Evolutionary conservation across 2,888 invertebrate genomes (phyloP).

Genomic region (Gandaritis pyraliata): DNA sequence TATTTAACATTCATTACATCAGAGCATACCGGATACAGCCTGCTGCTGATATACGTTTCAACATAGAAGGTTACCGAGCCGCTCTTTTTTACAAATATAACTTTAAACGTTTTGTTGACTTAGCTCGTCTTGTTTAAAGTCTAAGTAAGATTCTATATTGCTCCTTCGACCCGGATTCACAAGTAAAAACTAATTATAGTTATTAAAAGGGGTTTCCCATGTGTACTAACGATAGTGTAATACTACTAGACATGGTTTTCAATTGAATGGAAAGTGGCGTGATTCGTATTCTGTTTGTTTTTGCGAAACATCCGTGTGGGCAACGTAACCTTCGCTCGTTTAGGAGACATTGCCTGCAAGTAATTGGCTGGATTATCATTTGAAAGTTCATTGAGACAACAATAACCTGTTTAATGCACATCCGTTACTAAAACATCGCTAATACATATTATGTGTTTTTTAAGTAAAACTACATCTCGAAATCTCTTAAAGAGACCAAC

Average conservation of each 20-base stretch:
- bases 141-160: constrained; percentile 8
- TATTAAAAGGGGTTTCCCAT: constrained; percentile 38
- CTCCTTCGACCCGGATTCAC: constrained; percentile 24
- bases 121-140: constrained; percentile 15
- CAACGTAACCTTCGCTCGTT: constrained; percentile 41
- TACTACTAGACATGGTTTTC: constrained; percentile 39
- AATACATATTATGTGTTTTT: no score
- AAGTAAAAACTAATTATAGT: constrained; percentile 35
- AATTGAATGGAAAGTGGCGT: constrained; percentile 55
- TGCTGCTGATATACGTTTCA: constrained; percentile 61
- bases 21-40: constrained; percentile 69
- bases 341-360: constrained; percentile 16
- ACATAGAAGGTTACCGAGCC: constrained; percentile 64
- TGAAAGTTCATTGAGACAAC: constrained; percentile 5
- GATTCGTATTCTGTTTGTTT: constrained; percentile 55
- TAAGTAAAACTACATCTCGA: no score
- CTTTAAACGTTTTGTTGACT: constrained; percentile 32
- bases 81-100: constrained; percentile 50
- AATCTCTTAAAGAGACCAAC: no score
- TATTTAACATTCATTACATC: constrained; percentile 66
- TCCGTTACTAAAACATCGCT: not conserved
- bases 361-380: constrained; percentile 15
- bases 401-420: constrained; percentile 1
- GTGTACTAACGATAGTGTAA: constrained; percentile 29
- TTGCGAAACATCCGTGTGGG: constrained; percentile 55